Evolutionary conservation across 2,113 vertebrate genomes (phyloP), one percentile per base, ranked within the genome.

Genomic region (Rhineura floridana): DNA sequence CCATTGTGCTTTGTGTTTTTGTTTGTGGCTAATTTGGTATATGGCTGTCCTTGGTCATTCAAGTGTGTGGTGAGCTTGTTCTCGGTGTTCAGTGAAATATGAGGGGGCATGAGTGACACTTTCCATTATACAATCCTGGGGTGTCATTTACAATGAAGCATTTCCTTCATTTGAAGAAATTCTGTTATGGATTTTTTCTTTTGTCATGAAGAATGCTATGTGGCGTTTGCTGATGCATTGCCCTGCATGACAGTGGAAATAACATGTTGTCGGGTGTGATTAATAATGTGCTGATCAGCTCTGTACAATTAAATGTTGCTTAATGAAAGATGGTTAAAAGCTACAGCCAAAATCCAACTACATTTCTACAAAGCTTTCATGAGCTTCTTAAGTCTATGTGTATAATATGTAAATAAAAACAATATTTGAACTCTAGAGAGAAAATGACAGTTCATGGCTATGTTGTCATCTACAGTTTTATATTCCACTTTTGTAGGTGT

Each of bases 21-120:
- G 78, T 91, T 92, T 72, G 30, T 83, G 89, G 59, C 91, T 93
- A 87, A 90, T 93, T 94, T 88, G 84, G 88, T 94, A 87, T 28
- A 48, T 62, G 19, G 28, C 44, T 6, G 70, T 83, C 65, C 28
- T 72, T 91, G 73, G 46, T 85, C 84, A 72, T 62, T 89, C 80
- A 70, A 83, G 76, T 84, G 33, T 89, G 30, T 44, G 50, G 55
- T 48, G 48, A 79, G 48, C 75, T 89, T 65, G n/a, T 69, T 59
- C 76, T 88, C 23, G 69, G 82, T 87, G 62, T 91, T 88, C 73
- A 3, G 3, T 84, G 92, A 83, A 91, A 90, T 52, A 86, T 84
- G 84, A 81, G 87, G 88, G 46, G 46, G 50, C 75, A 50, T 30
- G 85, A 91, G 77, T 92, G 89, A 90, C 84, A 78, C 30, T 90